Evolutionary conservation across 2,888 invertebrate species (phyloP), one percentile per base, ranked within the genome.

Genomic region (Seira musarum): DNA sequence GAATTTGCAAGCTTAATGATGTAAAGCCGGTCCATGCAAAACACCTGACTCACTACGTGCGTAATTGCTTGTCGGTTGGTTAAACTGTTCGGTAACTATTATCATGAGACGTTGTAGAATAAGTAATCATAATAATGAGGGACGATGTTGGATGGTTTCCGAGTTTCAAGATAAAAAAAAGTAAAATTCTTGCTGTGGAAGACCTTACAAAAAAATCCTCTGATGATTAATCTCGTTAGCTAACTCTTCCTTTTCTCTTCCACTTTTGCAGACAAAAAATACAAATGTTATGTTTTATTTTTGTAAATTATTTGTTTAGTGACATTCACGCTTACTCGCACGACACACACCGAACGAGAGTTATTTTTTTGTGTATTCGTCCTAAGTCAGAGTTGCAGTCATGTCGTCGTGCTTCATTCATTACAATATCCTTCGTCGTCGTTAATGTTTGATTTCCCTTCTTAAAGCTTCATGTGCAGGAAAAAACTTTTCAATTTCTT

Each of bases 221-320:
- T 57, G 13, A 30, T 65, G n/a, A 30, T 15, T 5, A 24, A 2
- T 5, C 22, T 24, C 15, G 65, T 24, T 65, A n/a, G 30, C 25
- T 65, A 15, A 30, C 17, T 57, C 6, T 25, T 57, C 25, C 24
- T 24, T 22, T 53, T 17, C 46, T 24, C n/a, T 17, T 53, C 19
- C 1, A 53, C 5, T 65, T 65, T n/a, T 53, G 25, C 2, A 2
- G 25, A 57, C 25, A 65, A 30, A 21, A n/a, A 35, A 65, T 30
- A 21, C 21, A 3, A n/a, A n/a, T n/a, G n/a, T n/a, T n/a, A n/a
- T n/a, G n/a, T n/a, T n/a, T n/a, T n/a, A n/a, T n/a, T n/a, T n/a
- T n/a, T n/a, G 75, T 75, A 75, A 75, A 75, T 68, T 75, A 69
- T 75, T 75, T 75, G 75, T 68, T 68, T 61, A 68, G 75, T 75